Percentiles rank a stretch among this genome's conserved stretches.
phyloP scores from a whole-genome alignment of 2,797 vertebrate genomes.

The Calcarius lapponicus region DNA sequence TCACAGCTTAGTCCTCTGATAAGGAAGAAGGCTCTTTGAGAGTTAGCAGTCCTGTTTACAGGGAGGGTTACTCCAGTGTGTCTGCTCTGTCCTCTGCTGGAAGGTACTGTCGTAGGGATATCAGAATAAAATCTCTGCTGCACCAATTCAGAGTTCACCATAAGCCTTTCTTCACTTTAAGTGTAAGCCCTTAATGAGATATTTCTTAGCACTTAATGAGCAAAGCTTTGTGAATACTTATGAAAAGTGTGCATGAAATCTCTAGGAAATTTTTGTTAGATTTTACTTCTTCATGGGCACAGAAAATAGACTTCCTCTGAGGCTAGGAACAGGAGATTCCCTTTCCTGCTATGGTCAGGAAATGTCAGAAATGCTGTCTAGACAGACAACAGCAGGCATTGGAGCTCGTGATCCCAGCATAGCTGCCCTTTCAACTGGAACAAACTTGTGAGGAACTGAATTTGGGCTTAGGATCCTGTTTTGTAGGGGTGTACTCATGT shows the following conservation, averaged over 20 bases:
- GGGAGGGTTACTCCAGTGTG: not conserved
- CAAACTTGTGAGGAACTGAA: slow-evolving; percentile 28
- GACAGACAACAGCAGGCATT: not conserved
- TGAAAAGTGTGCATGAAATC: not conserved
- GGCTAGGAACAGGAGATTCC: not conserved
- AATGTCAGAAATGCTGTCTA: not conserved
- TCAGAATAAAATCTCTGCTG: not conserved
- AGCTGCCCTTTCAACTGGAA: slow-evolving; percentile 3
- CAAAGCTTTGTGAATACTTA: not conserved
- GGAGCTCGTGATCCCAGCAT: slow-evolving; percentile 19
- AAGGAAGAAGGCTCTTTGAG: not conserved
- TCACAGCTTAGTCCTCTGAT: not conserved
- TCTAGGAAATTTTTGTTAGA: not conserved
- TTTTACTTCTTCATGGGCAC: not conserved
- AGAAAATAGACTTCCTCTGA: not conserved
- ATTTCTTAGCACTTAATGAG: not conserved
- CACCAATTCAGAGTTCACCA: not conserved
- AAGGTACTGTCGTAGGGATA: not conserved
- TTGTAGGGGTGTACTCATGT: not conserved
- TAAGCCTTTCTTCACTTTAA: not conserved
- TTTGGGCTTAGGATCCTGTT: slow-evolving; percentile 3
- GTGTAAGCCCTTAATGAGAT: not conserved
- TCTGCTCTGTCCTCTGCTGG: not conserved
- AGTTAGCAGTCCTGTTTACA: not conserved
- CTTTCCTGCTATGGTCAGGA: not conserved